Conservation (phyloP, 2,888 invertebrate genomes). For the Amphiduros pacificus region DNA sequence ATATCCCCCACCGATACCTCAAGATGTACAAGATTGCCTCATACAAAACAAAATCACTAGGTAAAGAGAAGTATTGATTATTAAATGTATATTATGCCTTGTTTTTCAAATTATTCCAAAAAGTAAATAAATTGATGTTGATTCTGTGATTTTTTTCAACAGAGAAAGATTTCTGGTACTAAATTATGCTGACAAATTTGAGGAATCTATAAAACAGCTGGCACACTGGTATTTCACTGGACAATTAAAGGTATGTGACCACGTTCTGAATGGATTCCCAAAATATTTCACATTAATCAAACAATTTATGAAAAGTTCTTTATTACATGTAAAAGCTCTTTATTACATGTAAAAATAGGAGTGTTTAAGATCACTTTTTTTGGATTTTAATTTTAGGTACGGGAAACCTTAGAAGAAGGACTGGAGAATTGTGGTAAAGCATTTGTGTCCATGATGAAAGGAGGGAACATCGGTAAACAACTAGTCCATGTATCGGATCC, state of each 20-base stretch:
- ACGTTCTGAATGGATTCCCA: background rate
- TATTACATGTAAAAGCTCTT: background rate
- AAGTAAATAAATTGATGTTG: background rate
- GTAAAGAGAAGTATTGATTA: conserved; percentile 27
- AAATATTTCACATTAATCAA: background rate
- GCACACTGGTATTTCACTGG: conserved; percentile 45
- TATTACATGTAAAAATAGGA: background rate
- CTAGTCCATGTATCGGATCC: conserved; percentile 51
- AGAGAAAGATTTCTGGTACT: conserved; percentile 58
- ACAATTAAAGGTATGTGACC: conserved; percentile 47
- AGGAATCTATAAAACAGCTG: conserved; percentile 42
- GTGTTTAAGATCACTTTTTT: background rate
- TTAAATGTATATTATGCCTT: background rate
- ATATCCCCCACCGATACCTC: conserved; percentile 57
- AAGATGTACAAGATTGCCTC: conserved; percentile 37
- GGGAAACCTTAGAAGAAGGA: conserved; percentile 54
- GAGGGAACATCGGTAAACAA: conserved; percentile 59
- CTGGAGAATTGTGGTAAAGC: conserved; percentile 53
- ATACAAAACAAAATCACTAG: conserved; percentile 46
- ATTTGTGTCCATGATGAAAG: conserved; percentile 60
- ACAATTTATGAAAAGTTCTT: background rate
- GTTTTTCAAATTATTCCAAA: background rate
- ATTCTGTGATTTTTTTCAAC: conserved; percentile 17
- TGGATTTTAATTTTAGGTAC: conserved; percentile 38
- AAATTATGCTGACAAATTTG: conserved; percentile 52